Percentiles rank a stretch among this genome's conserved stretches.
Evolutionary conservation across 2,797 vertebrate species (phyloP).

Genomic region (Amblyraja radiata): DNA sequence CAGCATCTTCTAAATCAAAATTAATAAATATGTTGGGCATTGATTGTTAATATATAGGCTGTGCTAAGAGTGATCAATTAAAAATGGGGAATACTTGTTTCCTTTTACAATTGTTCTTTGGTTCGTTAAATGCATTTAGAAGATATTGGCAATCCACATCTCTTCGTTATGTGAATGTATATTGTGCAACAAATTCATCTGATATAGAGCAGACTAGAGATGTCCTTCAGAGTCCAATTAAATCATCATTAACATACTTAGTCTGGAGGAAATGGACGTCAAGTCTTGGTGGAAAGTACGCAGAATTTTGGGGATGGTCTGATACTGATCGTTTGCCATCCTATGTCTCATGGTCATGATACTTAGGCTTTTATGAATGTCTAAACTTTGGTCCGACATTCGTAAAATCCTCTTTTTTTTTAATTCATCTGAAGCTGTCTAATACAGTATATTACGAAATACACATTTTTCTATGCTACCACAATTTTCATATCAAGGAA

Average conservation of each 20-base stretch:
- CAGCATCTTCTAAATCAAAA: not conserved
- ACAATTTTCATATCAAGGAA: constrained; percentile 62
- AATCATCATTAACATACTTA: not conserved
- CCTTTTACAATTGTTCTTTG: not conserved
- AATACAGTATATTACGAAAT: constrained; percentile 49
- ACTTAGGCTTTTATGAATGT: constrained; percentile 66
- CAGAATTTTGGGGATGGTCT: constrained; percentile 14
- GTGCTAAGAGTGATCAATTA: not conserved
- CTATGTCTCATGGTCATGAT: constrained; percentile 69
- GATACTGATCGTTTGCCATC: constrained; percentile 52
- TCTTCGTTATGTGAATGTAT: not conserved
- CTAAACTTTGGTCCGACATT: constrained; percentile 62
- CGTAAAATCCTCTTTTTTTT: constrained; percentile 33
- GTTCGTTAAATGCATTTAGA: not conserved
- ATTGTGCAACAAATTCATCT: not conserved
- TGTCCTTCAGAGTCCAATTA: not conserved
- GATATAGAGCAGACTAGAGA: not conserved
- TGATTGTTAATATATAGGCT: not conserved
- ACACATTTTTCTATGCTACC: constrained; percentile 60
- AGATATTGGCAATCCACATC: not conserved
- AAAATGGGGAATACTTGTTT: not conserved
- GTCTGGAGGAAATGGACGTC: not conserved
- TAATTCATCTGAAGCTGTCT: constrained; percentile 51
- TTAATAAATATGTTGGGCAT: not conserved
- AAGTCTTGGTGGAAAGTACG: not conserved